Evolutionary conservation across 2,888 invertebrate genomes (phyloP), one percentile per base, ranked within the genome.

Genomic region (Agonopterix heracliana): DNA sequence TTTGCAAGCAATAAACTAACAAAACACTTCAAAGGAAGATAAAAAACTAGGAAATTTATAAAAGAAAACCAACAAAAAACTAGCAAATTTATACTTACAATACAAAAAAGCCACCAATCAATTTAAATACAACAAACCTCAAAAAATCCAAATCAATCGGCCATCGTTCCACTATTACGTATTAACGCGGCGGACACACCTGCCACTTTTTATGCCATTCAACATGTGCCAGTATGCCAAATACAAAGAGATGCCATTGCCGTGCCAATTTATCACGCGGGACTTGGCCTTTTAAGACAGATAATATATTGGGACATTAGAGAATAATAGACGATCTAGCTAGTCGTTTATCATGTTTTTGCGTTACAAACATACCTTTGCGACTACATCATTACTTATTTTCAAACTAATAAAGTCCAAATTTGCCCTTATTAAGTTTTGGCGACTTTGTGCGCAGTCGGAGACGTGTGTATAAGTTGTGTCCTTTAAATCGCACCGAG

Each of bases 221-320:
- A 38, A 56, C 60, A 62, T 57, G 57, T 61, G 60, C 63, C 62
- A 57, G 53, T 54, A 51, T 51, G 61, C 51, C 56, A 57, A 49
- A 51, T 58, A 71, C 68, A 71, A 74, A 75, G 64, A 63, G 66
- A 69, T 65, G 68, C 68, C 73, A 71, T 26, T 64, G 56, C 60
- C 61, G 57, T 59, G 66, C 67, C 81, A 75, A 84, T 85, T 83
- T 83, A 84, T 84, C 71, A 74, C 67, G 72, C 71, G 26, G 26
- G 26, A 26, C 73, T 71, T 77, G 75, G 71, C 77, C 78, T 82
- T 78, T 76, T 71, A 71, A 72, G 73, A 72, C 74, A 68, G 66
- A 80, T 83, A 81, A 84, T 84, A 81, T 85, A 85, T 85, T 78
- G 78, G 79, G 71, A 77, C 81, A 85, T 85, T 85, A 85, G 74